Base-by-base conservation (phyloP, 2,888 invertebrate genomes). In the Subacronicta megacephala region DNA sequence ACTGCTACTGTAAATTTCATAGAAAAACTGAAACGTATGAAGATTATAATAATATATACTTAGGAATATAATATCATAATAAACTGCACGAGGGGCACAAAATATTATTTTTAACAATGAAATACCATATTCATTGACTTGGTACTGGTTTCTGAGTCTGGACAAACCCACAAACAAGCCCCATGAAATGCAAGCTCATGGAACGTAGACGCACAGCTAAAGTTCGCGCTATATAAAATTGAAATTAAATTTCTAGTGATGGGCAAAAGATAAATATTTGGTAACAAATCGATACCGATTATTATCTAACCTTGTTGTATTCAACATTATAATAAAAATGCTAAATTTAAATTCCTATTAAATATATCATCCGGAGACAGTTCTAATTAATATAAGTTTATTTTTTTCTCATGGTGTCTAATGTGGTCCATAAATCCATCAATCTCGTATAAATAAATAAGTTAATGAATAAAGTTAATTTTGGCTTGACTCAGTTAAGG, bases 391-490 rank as follows among this genome's bases (percentile, higher is more conserved):
- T 70, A 59, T 31, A 26, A 59, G 52, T 53, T 57, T 60, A 53
- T 51, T 52, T 61, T 66, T 57, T 62, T 64, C 67, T 51, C 64
- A 64, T 71, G 60, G 31, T 60, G 57, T 70, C 40, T 61, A 67
- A 73, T 72, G 61, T 64, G 46, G 43, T 23, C 35, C 60, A 75
- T 75, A 76, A 71, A 75, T 75, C 44, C 15, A 45, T 45, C 42
- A 51, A 62, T 62, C 63, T 55, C 51, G 53, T 64, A 17, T 73
- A 53, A 59, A 75, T 75, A 70, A 64, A 73, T 76, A 70, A 62
- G 54, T 50, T 70, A 62, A 70, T 70, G 20, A 67, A 62, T 56
- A 46, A 62, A 55, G 37, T 41, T 60, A 38, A 62, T 73, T 53
- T 63, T 63, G 62, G 37, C 17, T 57, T 44, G 35, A 17, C 37